Conservation (phyloP, 2,888 invertebrate species). For the Heteropelma amictum region DNA sequence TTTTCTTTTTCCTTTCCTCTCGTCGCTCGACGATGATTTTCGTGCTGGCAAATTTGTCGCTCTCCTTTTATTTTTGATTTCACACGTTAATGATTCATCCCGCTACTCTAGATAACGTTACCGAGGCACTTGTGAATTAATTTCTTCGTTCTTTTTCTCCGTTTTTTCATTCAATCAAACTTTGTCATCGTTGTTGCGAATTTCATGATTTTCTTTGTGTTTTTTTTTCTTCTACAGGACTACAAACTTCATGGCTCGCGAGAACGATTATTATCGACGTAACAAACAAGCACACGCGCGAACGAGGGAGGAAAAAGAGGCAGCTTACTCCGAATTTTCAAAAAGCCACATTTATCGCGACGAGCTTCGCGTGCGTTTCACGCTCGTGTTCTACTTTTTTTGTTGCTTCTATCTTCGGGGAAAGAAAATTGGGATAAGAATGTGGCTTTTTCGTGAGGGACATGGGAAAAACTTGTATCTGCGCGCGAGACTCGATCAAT, state of each 20-base stretch:
- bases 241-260: constrained; percentile 67
- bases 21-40: neutral
- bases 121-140: constrained; percentile 65
- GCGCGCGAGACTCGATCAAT: constrained; percentile 73
- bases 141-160: neutral
- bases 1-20: no score
- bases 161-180: constrained; percentile 23
- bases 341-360: constrained; percentile 70
- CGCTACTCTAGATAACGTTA: constrained; percentile 49
- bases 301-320: no score
- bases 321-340: constrained; percentile 64
- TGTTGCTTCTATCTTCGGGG: constrained; percentile 39
- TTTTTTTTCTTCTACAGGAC: constrained; percentile 64
- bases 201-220: no score
- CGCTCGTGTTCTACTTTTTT: neutral
- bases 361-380: constrained; percentile 45
- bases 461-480: constrained; percentile 62
- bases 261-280: no score
- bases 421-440: constrained; percentile 69
- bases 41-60: no score
- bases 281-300: no score
- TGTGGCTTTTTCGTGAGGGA: constrained; percentile 58
- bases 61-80: no score
- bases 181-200: no score
- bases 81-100: no score